Base-by-base conservation (phyloP, 2,113 vertebrate species). In the Nerophis ophidion region DNA sequence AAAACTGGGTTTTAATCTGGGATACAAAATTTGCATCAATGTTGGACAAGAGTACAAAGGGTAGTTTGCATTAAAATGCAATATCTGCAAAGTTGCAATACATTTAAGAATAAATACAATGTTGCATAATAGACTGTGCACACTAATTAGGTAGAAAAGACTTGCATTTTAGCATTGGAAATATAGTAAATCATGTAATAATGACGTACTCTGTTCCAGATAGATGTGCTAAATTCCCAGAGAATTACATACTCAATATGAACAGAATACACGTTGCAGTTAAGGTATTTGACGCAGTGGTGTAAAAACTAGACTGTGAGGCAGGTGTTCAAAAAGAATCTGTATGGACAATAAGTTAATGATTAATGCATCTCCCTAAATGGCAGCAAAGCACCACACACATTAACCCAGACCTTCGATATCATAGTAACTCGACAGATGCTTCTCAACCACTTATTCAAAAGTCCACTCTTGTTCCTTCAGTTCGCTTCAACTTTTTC, bases 381-480 rank as follows among this genome's bases (percentile, higher is more conserved):
- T 60, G 61, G 49, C 76, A 57, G 70, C 66, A 72, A 5, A 61
- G 61, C 49, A 51, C 68, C 52, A 51, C 69, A 70, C 64, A 81
- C 75, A 81, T 82, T 84, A 82, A 81, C 85, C 66, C 56, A 53
- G 49, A n/a, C 19, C 48, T 44, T 33, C 66, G 33, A 65, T 63
- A 61, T 65, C 7, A n/a, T 26, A 26, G 57, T 48, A 56, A 40
- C 54, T 19, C 11, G 9, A 56, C 54, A 56, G 10, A 56, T 4
- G 33, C 51, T 35, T 53, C 8, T 42, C 10, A 56, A 19, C 5
- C 10, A 19, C 10, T 56, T 5, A 42, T 19, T 56, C 16, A 42
- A 10, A 56, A 56, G 16, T 42, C n/a, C 34, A 17, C 38, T 11
- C 38, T 12, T 7, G 17, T 17, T 17, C n/a, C 3, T 36, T 42